Evolutionary conservation across 1,140 invertebrate species (phyloP).

Genomic region (Leguminivora glycinivorella): DNA sequence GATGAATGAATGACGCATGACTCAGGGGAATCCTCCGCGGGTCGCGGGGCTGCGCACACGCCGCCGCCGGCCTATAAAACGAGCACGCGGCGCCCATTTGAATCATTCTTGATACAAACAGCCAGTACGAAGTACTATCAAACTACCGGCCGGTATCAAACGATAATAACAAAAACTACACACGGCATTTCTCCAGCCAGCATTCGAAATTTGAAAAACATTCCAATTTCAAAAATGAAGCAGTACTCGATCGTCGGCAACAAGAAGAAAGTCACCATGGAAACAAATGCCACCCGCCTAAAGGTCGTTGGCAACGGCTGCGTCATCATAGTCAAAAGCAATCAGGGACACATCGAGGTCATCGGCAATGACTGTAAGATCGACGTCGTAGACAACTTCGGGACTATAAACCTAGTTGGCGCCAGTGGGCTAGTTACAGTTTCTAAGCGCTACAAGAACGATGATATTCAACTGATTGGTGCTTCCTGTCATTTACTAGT

Average conservation of each 20-base stretch:
- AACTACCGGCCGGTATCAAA: slow-evolving; percentile 31
- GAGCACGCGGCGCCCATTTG: slow-evolving; percentile 41
- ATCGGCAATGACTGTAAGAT: slow-evolving; percentile 67
- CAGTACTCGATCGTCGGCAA: slow-evolving; percentile 68
- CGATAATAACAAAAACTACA: slow-evolving; percentile 7
- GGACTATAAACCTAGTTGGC: slow-evolving; percentile 63
- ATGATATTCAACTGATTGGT: slow-evolving; percentile 60
- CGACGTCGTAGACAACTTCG: slow-evolving; percentile 63
- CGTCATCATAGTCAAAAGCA: slow-evolving; percentile 56
- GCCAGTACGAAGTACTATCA: slow-evolving; percentile 31
- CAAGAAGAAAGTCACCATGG: slow-evolving; percentile 74
- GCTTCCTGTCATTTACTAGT: slow-evolving; percentile 58
- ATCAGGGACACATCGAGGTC: slow-evolving; percentile 69
- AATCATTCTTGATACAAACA: slow-evolving; percentile 54
- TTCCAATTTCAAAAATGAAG: slow-evolving; percentile 58
- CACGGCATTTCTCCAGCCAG: slow-evolving; percentile 26
- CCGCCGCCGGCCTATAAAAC: slow-evolving; percentile 46
- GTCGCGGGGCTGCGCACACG: slow-evolving; percentile 35
- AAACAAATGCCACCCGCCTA: slow-evolving; percentile 54
- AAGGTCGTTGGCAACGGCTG: slow-evolving; percentile 70
- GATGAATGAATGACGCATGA: slow-evolving; percentile 60
- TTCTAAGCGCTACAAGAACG: slow-evolving; percentile 54
- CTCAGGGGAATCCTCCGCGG: slow-evolving; percentile 55
- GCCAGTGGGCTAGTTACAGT: slow-evolving; percentile 59
- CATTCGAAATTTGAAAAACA: slow-evolving; percentile 23